phyloP scores from a whole-genome alignment of 2,888 invertebrate species.

The Sminthurinus aureus region DNA sequence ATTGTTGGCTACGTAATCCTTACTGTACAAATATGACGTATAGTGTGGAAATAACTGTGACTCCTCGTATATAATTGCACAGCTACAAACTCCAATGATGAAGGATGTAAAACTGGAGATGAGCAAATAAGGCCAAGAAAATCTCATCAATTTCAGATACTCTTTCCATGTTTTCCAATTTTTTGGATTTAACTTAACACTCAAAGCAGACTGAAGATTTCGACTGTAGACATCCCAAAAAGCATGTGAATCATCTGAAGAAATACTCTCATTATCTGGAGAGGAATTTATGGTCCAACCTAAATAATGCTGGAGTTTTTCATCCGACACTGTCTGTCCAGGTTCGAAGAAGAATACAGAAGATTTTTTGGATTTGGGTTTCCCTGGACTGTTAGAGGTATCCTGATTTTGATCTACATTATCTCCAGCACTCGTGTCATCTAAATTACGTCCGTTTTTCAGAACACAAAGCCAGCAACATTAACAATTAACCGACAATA shows the following conservation, averaged over 20 bases:
- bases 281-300: slow-evolving; percentile 11
- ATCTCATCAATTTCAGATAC: not conserved
- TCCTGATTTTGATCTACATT: no score
- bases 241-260: not conserved
- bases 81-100: not conserved
- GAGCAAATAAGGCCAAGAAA: slow-evolving; percentile 17
- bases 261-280: slow-evolving; percentile 7
- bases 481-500: no score
- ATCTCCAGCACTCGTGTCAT: no score
- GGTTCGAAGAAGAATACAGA: not conserved
- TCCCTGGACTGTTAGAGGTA: no score
- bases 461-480: no score
- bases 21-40: not conserved
- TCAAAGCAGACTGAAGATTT: not conserved
- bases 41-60: no score
- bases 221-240: slow-evolving; percentile 17
- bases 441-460: no score
- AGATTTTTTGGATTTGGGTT: no score
- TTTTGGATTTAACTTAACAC: not conserved
- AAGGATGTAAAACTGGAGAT: not conserved
- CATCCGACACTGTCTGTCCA: no score
- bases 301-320: slow-evolving; percentile 13
- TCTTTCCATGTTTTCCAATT: not conserved
- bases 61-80: no score
- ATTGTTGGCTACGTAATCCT: not conserved